These are phyloP conservation scores for Geotrypetes seraphini DNA, from an alignment of 2,797 vertebrate species.

Conservation along the genomic window DNA sequence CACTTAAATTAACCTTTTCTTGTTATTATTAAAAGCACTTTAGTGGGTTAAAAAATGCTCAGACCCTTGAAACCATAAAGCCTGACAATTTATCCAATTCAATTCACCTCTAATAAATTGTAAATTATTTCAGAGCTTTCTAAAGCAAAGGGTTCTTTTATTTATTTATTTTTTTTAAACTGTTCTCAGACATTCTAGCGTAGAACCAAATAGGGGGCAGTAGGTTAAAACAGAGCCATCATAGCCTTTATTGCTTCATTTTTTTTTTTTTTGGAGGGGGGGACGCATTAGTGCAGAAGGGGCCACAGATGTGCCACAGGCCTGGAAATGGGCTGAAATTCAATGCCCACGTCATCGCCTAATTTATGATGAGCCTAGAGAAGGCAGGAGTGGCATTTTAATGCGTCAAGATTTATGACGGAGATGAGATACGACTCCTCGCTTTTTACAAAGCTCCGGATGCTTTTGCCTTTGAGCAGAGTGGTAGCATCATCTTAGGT, in stretches of 20 bases:
- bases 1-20: neutral
- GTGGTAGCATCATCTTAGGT: neutral
- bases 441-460: too few species aligned
- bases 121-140: constrained; percentile 1
- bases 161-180: constrained; percentile 22
- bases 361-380: constrained; percentile 36
- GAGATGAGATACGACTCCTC: too few species aligned
- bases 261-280: too few species aligned
- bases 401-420: accelerated
- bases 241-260: constrained; percentile 45
- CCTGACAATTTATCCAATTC: neutral
- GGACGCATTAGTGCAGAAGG: constrained; percentile 38
- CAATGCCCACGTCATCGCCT: constrained; percentile 32
- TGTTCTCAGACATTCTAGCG: constrained; percentile 18
- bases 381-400: neutral
- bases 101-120: neutral
- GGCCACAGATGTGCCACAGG: constrained; percentile 45
- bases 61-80: constrained; percentile 11
- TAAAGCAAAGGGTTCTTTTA: constrained; percentile 16
- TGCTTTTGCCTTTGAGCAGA: neutral
- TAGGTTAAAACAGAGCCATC: constrained; percentile 47
- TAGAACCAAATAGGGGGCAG: constrained; percentile 25
- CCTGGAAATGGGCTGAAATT: constrained; percentile 31
- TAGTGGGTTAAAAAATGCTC: neutral
- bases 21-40: neutral